Evolutionary conservation across 2,113 vertebrate genomes (phyloP), one percentile per base, ranked within the genome.

Genomic region (Tursiops truncatus): DNA sequence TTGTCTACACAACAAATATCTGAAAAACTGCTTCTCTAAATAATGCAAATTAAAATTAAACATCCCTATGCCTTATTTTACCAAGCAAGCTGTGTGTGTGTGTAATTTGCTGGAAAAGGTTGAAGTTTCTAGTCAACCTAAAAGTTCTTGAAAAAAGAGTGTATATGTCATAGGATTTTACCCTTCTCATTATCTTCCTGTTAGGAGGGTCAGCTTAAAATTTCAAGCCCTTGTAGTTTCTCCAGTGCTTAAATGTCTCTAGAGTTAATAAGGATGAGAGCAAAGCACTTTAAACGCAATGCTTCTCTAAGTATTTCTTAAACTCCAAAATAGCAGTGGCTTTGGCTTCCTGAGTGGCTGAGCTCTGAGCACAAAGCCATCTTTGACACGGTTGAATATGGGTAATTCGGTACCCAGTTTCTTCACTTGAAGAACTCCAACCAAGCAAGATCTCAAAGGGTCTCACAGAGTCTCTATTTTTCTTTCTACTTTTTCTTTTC

Each of bases 21-120:
- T 90, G 36, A 80, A 84, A 91, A 50, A 53, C 38, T 84, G 23
- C 84, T 81, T n/a, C 80, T 80, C 17, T 73, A 84, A 93, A 68
- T 68, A 84, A 88, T 53, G 58, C 20, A 94, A 77, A 76, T 38
- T 71, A 50, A 92, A 95, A 91, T 80, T 20, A 89, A 31, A n/a
- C 13, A 33, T 3, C 71, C 8, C 0, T 50, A 6, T 10, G 5
- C 33, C 14, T 38, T 76, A 60, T 56, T 80, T 94, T 84, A 58
- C 58, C 63, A 84, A 91, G 60, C 9, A 91, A 76, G 28, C 20
- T 44, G 3, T 56, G 17, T 76, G 17, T 68, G 23, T 92, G 60
- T 62, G 60, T 5, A 50, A 14, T 80, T 62, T 80, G 5, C 53
- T 65, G 8, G 14, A 67, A 74, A 92, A 91, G 1, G 3, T 50